Evolutionary conservation across 2,888 invertebrate species (phyloP).

Genomic region (Phymatocera aterrima): DNA sequence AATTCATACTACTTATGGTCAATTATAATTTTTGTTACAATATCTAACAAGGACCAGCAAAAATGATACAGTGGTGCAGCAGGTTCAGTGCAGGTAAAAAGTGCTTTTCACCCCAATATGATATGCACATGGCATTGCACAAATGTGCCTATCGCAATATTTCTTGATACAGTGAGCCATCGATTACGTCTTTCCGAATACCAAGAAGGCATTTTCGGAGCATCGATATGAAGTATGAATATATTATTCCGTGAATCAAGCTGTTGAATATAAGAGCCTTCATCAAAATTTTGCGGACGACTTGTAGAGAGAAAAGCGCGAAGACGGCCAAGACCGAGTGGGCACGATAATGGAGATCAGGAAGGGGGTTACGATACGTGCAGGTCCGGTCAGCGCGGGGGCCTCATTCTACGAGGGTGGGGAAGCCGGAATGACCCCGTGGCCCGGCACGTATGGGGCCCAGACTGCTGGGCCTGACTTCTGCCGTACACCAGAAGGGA

Average conservation of each 20-base stretch:
- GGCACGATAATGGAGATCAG: constrained; percentile 6
- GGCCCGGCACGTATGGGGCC: constrained; percentile 72
- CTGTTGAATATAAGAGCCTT: too few relatives aligned
- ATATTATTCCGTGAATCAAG: neutral
- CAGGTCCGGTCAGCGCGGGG: constrained; percentile 39
- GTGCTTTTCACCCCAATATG: neutral
- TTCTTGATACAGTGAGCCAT: neutral
- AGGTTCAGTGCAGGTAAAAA: neutral
- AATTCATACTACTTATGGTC: neutral
- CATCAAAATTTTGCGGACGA: neutral
- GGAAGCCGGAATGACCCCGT: constrained; percentile 66
- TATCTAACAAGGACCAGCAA: neutral
- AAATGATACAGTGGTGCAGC: neutral
- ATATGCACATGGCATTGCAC: neutral
- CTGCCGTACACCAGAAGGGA: constrained; percentile 68
- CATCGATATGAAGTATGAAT: too few relatives aligned
- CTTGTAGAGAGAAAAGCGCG: neutral
- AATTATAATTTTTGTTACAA: neutral
- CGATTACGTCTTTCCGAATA: neutral
- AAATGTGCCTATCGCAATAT: neutral
- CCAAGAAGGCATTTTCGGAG: too few relatives aligned
- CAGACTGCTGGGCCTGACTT: constrained; percentile 72
- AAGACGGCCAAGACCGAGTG: constrained; percentile 15
- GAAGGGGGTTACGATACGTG: constrained; percentile 42
- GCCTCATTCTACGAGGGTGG: constrained; percentile 32